Conservation (phyloP, 1,140 invertebrate genomes). For the Temnothorax longispinosus region DNA sequence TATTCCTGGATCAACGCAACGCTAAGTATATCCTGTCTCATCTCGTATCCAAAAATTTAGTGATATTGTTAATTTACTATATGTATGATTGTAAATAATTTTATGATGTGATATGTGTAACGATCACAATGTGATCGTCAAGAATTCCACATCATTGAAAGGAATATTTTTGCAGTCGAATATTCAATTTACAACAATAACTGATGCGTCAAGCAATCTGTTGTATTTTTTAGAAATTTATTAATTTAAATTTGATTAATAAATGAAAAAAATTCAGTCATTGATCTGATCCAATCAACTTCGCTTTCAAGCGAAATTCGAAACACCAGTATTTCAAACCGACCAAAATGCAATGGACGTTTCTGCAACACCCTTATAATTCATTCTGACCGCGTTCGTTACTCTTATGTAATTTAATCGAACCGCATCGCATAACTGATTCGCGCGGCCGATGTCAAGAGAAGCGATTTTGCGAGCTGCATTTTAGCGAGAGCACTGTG, state of each 20-base stretch:
- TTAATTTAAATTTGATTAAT: not conserved
- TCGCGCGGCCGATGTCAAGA: conserved; percentile 6
- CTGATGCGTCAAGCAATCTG: no score
- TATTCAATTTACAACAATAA: not conserved
- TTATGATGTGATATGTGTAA: not conserved
- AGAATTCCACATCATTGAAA: not conserved
- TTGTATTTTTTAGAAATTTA: not conserved
- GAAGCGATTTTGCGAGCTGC: conserved; percentile 4
- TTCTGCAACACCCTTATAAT: not conserved
- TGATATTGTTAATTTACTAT: not conserved
- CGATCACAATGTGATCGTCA: not conserved
- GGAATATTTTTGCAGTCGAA: not conserved
- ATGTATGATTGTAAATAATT: not conserved
- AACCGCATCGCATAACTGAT: conserved; percentile 31
- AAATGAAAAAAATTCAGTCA: not conserved
- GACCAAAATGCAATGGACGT: not conserved
- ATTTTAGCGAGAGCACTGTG: conserved; percentile 12
- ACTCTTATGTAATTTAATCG: conserved; percentile 37
- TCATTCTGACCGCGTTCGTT: not conserved
- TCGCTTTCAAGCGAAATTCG: not conserved
- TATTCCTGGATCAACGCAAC: conserved; percentile 85
- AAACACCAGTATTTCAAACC: not conserved
- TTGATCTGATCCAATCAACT: conserved; percentile 8
- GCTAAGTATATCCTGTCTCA: not conserved
- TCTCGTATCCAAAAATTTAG: not conserved